Conservation (phyloP, 2,797 vertebrate species). For the Lindbergichthys nudifrons region DNA sequence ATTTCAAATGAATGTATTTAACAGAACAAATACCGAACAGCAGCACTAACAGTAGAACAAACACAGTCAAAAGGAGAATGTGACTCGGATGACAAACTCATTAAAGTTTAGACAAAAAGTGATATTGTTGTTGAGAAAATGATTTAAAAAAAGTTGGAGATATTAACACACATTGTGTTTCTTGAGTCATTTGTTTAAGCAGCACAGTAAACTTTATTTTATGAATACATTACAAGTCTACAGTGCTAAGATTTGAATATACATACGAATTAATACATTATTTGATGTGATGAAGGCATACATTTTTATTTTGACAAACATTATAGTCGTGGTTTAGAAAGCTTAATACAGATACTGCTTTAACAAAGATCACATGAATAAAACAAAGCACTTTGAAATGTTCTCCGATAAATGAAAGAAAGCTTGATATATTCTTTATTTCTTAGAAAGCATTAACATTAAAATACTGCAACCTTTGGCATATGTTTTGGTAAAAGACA, state of each 20-base stretch:
- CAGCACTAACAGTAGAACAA: conserved; percentile 54
- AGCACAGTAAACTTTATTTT: conserved; percentile 42
- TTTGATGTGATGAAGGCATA: conserved; percentile 56
- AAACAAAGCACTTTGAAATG: conserved; percentile 34
- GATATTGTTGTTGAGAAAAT: conserved; percentile 22
- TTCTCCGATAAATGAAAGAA: conserved; percentile 42
- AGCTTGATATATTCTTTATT: conserved; percentile 18
- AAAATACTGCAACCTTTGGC: conserved; percentile 55
- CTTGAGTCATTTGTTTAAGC: conserved; percentile 49
- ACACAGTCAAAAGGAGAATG: conserved; percentile 39
- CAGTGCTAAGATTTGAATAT: conserved; percentile 37
- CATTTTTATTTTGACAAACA: conserved; percentile 56
- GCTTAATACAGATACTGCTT: conserved; percentile 53
- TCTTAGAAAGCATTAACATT: conserved; percentile 62
- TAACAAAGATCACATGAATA: conserved; percentile 46
- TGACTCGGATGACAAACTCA: conserved; percentile 25
- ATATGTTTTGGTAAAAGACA: conserved; percentile 44
- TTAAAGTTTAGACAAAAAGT: conserved; percentile 19
- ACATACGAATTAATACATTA: conserved; percentile 46
- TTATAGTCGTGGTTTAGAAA: conserved; percentile 60
- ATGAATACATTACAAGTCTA: conserved; percentile 42
- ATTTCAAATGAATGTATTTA: conserved; percentile 63
- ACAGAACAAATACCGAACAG: conserved; percentile 63
- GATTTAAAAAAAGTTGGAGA: not conserved
- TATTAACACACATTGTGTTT: conserved; percentile 11